These are phyloP conservation scores for Xylota sylvarum DNA, from an alignment of 2,888 invertebrate species.

Conservation along the genomic window DNA sequence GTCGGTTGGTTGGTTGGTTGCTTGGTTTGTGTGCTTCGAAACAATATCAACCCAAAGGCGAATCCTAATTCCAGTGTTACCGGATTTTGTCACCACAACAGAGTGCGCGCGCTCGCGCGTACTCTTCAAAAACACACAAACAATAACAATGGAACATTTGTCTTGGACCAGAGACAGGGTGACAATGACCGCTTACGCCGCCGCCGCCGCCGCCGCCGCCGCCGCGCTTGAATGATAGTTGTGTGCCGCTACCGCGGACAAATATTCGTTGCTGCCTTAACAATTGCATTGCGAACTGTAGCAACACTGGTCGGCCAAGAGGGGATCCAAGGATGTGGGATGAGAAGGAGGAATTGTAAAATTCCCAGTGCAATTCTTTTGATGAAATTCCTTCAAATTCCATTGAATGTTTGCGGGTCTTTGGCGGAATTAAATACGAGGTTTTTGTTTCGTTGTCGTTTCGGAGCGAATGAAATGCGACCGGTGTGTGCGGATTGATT, in stretches of 20 bases:
- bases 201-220: background rate
- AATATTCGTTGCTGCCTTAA: conserved; percentile 56
- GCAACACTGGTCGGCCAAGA: conserved; percentile 9
- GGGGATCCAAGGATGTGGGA: conserved; percentile 43
- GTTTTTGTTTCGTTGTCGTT: conserved; percentile 1
- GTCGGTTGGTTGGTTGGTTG: conserved; percentile 36
- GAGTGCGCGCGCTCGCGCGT: conserved; percentile 45
- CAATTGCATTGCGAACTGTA: conserved; percentile 70
- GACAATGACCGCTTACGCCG: conserved; percentile 80
- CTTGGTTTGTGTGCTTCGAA: conserved; percentile 44
- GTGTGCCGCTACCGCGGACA: conserved; percentile 41
- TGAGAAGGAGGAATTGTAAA: conserved; percentile 78
- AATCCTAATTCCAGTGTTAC: conserved; percentile 77
- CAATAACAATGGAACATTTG: conserved; percentile 81
- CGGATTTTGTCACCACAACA: conserved; percentile 67
- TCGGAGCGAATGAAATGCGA: conserved; percentile 17
- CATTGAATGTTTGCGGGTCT: conserved; percentile 70
- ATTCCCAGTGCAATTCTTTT: conserved; percentile 82
- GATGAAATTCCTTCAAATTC: conserved; percentile 81
- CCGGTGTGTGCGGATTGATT: conserved; percentile 18
- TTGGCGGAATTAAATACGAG: conserved; percentile 66
- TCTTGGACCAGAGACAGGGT: conserved; percentile 79
- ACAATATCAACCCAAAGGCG: conserved; percentile 59
- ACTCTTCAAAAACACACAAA: conserved; percentile 46
- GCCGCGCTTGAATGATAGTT: conserved; percentile 51